Conservation (phyloP, 2,113 vertebrate species). For the Dicrurus megarhynchus region DNA sequence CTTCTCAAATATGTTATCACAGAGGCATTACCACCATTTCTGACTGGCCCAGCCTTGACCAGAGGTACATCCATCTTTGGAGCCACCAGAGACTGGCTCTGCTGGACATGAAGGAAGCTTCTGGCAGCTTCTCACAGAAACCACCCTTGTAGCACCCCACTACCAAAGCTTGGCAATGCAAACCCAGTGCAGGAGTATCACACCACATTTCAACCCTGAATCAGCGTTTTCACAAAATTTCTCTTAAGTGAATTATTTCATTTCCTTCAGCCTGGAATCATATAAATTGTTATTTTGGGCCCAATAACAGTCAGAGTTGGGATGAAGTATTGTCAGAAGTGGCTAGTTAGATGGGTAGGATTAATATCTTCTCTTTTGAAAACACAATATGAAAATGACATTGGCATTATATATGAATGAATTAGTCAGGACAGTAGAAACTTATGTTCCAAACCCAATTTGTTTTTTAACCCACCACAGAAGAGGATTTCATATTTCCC, state of each 20-base stretch:
- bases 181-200: not conserved
- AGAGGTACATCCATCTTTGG: not conserved
- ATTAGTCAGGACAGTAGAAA: not conserved
- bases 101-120: not conserved
- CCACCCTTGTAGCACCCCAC: rapidly evolving
- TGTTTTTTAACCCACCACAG: not conserved
- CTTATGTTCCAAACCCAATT: not conserved
- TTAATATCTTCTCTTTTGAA: not conserved
- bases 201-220: not conserved
- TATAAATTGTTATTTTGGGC: not conserved
- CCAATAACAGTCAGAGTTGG: not conserved
- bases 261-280: not conserved
- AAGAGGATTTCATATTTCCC: not conserved
- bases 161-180: not conserved
- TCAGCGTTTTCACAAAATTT: not conserved
- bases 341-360: rapidly evolving
- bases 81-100: rapidly evolving
- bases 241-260: not conserved
- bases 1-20: not conserved
- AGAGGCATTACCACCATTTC: not conserved
- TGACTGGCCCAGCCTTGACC: not conserved
- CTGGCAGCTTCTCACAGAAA: not conserved
- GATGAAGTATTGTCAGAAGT: not conserved
- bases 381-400: not conserved
- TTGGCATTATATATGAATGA: not conserved